A percentile compares a stretch with the other conserved stretches of the same genome.
These are phyloP conservation scores for Cacoxenus indagator DNA, from an alignment of 2,888 invertebrate genomes.

Conservation along the genomic window DNA sequence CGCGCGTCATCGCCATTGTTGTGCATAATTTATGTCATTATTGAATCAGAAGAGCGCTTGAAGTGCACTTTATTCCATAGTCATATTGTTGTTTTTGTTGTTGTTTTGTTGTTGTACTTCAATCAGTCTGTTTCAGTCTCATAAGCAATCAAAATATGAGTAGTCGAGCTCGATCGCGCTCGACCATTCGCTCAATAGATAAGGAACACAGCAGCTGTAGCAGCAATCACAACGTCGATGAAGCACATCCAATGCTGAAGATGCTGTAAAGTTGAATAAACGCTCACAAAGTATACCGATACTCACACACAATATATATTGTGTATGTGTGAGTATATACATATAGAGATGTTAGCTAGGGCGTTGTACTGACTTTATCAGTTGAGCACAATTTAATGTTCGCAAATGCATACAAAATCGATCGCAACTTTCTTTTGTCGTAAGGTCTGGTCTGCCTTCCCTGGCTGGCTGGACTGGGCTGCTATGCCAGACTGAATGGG, in stretches of 20 bases:
- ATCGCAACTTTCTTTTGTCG: no score
- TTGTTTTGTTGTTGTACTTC: neutral
- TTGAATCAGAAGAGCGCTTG: neutral
- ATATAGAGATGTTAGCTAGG: no score
- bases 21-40: conserved; percentile 11
- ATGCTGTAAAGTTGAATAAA: conserved; percentile 9
- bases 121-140: conserved; percentile 1
- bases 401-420: neutral
- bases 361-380: conserved; percentile 18
- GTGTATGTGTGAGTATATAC: neutral
- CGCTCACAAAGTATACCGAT: neutral
- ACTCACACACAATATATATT: neutral
- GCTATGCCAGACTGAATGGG: no score
- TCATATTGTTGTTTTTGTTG: neutral
- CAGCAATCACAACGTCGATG: neutral
- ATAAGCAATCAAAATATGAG: neutral
- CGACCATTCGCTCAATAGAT: neutral
- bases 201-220: conserved; percentile 1
- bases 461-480: no score
- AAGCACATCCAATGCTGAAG: neutral
- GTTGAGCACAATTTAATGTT: neutral
- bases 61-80: neutral
- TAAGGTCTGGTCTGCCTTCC: no score
- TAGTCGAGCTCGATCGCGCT: no score
- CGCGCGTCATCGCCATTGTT: neutral